Percentiles rank a stretch among this genome's conserved stretches.
Conservation (phyloP, 2,113 vertebrate genomes). For the Phyllostomus discolor region DNA sequence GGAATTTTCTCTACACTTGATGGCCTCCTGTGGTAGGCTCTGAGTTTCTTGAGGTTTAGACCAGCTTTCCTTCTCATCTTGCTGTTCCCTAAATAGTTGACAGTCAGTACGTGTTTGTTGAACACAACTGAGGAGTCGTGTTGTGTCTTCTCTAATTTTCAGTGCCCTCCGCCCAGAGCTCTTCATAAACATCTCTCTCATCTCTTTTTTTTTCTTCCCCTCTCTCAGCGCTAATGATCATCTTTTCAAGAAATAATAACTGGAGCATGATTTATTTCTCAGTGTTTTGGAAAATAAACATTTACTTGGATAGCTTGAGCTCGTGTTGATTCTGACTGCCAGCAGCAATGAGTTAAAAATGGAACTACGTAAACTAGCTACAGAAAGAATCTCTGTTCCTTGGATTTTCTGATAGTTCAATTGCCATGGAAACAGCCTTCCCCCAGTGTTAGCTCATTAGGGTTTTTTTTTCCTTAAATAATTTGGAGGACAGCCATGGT, state of each 20-base stretch:
- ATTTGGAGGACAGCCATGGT: conserved; percentile 42
- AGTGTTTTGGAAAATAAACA: conserved; percentile 50
- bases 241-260: conserved; percentile 46
- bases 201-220: background rate
- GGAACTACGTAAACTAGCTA: conserved; percentile 3
- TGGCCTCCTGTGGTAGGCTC: background rate
- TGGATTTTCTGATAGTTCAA: conserved; percentile 37
- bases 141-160: background rate
- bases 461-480: conserved; percentile 23
- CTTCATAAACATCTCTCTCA: background rate
- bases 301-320: conserved; percentile 20
- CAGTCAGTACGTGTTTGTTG: background rate
- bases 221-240: background rate
- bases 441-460: conserved; percentile 20
- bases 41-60: background rate
- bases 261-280: conserved; percentile 26
- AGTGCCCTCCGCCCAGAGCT: background rate
- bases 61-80: background rate
- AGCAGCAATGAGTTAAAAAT: conserved; percentile 49
- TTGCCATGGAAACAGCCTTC: conserved; percentile 34
- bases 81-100: background rate
- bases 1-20: background rate
- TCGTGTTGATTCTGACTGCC: conserved; percentile 24
- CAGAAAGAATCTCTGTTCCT: conserved; percentile 53
- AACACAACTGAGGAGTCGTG: background rate